Base-by-base conservation (phyloP, 1,140 invertebrate genomes). In the Diorhabda sublineata region DNA sequence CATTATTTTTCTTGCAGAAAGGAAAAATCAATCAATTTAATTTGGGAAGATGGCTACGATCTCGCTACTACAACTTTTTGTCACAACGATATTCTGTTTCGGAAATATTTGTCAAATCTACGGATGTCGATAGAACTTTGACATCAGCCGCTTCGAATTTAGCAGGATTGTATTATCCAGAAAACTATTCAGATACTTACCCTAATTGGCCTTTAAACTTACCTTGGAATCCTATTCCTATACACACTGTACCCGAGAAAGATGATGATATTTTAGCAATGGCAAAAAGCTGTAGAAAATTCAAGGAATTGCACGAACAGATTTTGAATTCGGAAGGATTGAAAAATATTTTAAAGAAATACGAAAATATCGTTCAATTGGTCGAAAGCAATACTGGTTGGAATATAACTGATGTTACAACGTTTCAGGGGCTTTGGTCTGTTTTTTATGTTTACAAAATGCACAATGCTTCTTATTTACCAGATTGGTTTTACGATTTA, bases 191-290 rank as follows among this genome's bases (percentile, higher is more conserved):
- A 26, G 74, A 81, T n/a, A 7, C 82, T 87, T 72, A 70, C 87
- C n/a, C 41, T 9, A 4, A 61, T 44, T 96, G 92, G 91, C 87
- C 93, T 76, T 65, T 73, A 1, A 70, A 86, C 3, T 79, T 95
- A 2, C 76, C 81, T 8, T 97, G 95, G 95, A 92, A 95, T 79
- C 94, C 95, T 0, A 91, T 97, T 74, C 93, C 95, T 1, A 85
- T 97, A 7, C 93, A 95, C 73, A 94, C 93, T 0, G 73, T 84
- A 42, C 89, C 91, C 0, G 83, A 88, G 75, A 71, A 82, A 4
- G 69, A 85, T 9, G 93, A 95, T 83, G 74, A 86, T 70, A 78
- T 94, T 7, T 45, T 77, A 41, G 68, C 69, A 9, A 77, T 77
- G 77, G 87, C 89, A 76, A 87, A 86, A 68, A 80, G 82, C 26